phyloP scores from a whole-genome alignment of 1,140 invertebrate species.

The Frieseomelitta varia region DNA sequence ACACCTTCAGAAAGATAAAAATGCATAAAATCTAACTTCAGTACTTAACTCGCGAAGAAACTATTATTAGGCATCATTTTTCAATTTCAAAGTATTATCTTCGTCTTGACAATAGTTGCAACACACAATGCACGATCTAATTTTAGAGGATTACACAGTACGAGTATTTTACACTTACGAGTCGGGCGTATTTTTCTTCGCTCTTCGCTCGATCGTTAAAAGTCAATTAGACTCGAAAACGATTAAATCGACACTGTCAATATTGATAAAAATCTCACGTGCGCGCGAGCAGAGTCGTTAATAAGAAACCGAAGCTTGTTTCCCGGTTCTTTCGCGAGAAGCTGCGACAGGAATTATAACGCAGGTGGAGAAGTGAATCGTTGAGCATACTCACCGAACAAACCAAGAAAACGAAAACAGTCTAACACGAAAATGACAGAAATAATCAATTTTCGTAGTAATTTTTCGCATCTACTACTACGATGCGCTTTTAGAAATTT shows the following conservation, averaged over 20 bases:
- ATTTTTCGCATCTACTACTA: too few species aligned
- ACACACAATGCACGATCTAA: neutral
- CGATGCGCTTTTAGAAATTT: too few species aligned
- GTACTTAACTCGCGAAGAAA: neutral
- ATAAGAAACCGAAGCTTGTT: neutral
- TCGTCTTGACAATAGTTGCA: neutral
- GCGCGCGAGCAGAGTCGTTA: neutral
- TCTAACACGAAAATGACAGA: too few species aligned
- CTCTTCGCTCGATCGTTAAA: neutral
- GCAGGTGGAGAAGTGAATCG: neutral
- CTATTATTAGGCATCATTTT: neutral
- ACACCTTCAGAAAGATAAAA: too few species aligned
- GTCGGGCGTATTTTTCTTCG: too few species aligned
- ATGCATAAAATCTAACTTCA: neutral
- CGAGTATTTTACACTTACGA: neutral
- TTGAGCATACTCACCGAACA: neutral
- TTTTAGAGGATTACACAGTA: neutral
- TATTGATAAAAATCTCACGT: neutral
- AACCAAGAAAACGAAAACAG: neutral
- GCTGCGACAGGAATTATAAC: neutral
- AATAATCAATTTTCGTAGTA: too few species aligned
- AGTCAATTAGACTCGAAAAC: neutral
- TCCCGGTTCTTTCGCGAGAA: neutral
- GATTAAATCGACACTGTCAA: neutral
- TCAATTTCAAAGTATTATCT: neutral